Conservation (phyloP, 2,888 invertebrate species). For the Parasteatoda lunata region DNA sequence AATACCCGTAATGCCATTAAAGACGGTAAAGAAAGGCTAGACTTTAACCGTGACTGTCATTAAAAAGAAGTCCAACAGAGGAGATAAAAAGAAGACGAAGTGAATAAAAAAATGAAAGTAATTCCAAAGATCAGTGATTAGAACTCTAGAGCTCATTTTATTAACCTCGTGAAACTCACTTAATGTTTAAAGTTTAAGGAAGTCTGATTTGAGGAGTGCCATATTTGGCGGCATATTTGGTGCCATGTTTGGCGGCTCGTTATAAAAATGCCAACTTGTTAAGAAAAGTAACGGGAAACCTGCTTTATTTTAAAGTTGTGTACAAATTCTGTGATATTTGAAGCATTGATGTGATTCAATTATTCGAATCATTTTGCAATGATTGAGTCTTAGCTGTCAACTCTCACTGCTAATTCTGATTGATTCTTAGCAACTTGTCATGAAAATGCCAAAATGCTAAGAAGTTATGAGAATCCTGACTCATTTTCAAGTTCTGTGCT, state of each 20-base stretch:
- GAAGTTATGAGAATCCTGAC: too few relatives aligned
- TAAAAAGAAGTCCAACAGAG: constrained; percentile 38
- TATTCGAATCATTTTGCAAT: too few relatives aligned
- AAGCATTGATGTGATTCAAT: too few relatives aligned
- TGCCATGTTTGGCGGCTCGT: not conserved
- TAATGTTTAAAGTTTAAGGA: constrained; percentile 18
- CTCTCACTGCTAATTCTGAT: too few relatives aligned
- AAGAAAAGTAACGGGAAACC: too few relatives aligned
- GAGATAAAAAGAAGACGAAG: constrained; percentile 30
- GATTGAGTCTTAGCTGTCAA: too few relatives aligned
- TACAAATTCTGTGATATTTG: too few relatives aligned
- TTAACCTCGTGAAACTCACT: constrained; percentile 51
- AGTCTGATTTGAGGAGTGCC: not conserved
- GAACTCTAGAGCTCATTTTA: constrained; percentile 51
- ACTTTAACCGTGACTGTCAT: constrained; percentile 35
- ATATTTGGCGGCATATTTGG: not conserved
- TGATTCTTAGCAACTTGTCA: too few relatives aligned
- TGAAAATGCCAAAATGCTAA: too few relatives aligned
- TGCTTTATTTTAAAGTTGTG: too few relatives aligned
- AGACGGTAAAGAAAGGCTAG: constrained; percentile 23
- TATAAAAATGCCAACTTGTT: too few relatives aligned
- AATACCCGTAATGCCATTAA: constrained; percentile 54
- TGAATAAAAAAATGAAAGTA: constrained; percentile 35
- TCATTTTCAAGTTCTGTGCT: too few relatives aligned
- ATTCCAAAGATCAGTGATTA: constrained; percentile 56